These are phyloP conservation scores for Nemoura dubitans DNA, from an alignment of 2,888 invertebrate genomes.

Conservation along the genomic window DNA sequence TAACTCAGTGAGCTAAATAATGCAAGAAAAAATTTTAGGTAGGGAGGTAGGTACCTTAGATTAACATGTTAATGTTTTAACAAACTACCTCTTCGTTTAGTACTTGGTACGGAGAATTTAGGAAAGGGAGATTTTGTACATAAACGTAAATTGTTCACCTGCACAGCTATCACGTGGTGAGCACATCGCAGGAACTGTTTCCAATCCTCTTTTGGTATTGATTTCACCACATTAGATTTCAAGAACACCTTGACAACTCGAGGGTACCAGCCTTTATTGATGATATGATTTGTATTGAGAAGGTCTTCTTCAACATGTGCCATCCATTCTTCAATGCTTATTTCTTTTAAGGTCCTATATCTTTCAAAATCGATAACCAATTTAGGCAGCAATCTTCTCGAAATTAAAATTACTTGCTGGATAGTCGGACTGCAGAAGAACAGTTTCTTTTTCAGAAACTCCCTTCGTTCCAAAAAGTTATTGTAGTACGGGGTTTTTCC, in stretches of 20 bases:
- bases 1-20: constrained; percentile 69
- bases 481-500: constrained; percentile 71
- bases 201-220: constrained; percentile 31
- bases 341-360: constrained; percentile 55
- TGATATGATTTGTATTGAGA: constrained; percentile 20
- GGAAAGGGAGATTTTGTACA: background rate
- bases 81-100: too few relatives aligned
- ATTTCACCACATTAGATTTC: constrained; percentile 10
- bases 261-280: constrained; percentile 40
- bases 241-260: constrained; percentile 39
- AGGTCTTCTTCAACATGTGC: constrained; percentile 27
- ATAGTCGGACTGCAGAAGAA: constrained; percentile 72
- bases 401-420: constrained; percentile 66
- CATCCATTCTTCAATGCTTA: constrained; percentile 16
- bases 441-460: constrained; percentile 66
- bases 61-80: too few relatives aligned
- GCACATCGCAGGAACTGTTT: constrained; percentile 41
- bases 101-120: too few relatives aligned
- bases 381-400: constrained; percentile 64
- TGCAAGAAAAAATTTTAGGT: background rate
- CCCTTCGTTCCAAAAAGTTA: constrained; percentile 67
- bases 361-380: constrained; percentile 65
- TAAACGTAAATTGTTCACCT: constrained; percentile 31
- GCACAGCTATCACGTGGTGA: constrained; percentile 35
- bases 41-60: too few relatives aligned